Percentiles rank a stretch among this genome's conserved stretches.
Evolutionary conservation across 2,888 invertebrate genomes (phyloP).

Genomic region (Sinotaia quadrata): DNA sequence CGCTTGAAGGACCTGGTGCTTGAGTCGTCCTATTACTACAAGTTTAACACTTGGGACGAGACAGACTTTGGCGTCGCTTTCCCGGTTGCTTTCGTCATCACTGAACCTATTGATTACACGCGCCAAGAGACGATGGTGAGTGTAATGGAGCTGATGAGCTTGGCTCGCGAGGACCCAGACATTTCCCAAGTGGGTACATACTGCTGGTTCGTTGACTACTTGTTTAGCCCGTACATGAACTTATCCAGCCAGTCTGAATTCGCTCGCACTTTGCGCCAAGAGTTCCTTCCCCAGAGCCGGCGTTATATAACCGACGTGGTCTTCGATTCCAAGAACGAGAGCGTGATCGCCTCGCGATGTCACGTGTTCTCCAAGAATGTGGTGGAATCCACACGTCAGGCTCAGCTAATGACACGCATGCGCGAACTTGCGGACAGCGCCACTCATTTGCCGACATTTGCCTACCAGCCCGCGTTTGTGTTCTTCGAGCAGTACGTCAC

Average conservation of each 20-base stretch:
- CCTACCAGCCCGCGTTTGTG: slow-evolving; percentile 55
- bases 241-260: slow-evolving; percentile 27
- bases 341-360: slow-evolving; percentile 81
- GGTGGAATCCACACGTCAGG: slow-evolving; percentile 77
- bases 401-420: slow-evolving; percentile 53
- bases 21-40: slow-evolving; percentile 52
- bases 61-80: slow-evolving; percentile 30
- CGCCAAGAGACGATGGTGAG: slow-evolving; percentile 17
- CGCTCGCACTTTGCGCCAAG: slow-evolving; percentile 20
- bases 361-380: slow-evolving; percentile 35
- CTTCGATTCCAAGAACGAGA: slow-evolving; percentile 62
- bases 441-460: slow-evolving; percentile 45
- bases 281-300: slow-evolving; percentile 27
- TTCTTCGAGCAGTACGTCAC: slow-evolving; percentile 62
- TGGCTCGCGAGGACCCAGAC: slow-evolving; percentile 19
- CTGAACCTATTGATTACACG: slow-evolving; percentile 34
- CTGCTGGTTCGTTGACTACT: slow-evolving; percentile 37
- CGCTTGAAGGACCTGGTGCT: slow-evolving; percentile 52
- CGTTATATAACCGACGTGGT: slow-evolving; percentile 39
- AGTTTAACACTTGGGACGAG: slow-evolving; percentile 31
- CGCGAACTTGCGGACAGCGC: slow-evolving; percentile 50
- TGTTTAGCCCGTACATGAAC: slow-evolving; percentile 28
- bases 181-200: slow-evolving; percentile 28
- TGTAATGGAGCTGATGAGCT: slow-evolving; percentile 23
- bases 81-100: slow-evolving; percentile 40